Percentiles rank a stretch among this genome's conserved stretches.
Conservation (phyloP, 1,140 invertebrate species). For the Heliothis virescens region DNA sequence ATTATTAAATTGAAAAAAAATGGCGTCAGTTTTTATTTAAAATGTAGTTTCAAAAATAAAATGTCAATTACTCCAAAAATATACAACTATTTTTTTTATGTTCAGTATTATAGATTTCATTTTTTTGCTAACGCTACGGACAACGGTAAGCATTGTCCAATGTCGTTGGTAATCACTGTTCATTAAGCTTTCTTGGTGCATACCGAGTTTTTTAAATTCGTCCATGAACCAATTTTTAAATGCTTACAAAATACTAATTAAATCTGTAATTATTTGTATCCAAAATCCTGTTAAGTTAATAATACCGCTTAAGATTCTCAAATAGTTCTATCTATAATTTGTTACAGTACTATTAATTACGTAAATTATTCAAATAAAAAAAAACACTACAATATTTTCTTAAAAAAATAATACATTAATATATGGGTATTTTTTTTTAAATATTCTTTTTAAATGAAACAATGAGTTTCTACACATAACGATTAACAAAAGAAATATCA, state of each 20-base stretch:
- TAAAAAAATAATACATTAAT: too few relatives aligned
- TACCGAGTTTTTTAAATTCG: conserved; percentile 39
- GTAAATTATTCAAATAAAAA: too few relatives aligned
- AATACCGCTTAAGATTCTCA: background rate
- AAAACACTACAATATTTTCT: too few relatives aligned
- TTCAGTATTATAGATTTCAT: background rate
- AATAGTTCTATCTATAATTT: background rate
- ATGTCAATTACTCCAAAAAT: background rate
- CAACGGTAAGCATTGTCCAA: conserved; percentile 31
- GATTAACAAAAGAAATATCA: background rate
- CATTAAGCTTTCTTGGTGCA: conserved; percentile 37
- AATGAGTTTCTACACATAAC: too few relatives aligned
- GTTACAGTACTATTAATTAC: background rate
- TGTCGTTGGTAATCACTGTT: conserved; percentile 25
- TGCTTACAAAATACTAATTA: background rate
- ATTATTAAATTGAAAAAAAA: too few relatives aligned
- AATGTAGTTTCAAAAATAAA: too few relatives aligned
- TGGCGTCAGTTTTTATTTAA: too few relatives aligned
- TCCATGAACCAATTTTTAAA: conserved; percentile 24
- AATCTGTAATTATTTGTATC: background rate
- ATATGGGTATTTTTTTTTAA: too few relatives aligned
- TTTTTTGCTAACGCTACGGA: conserved; percentile 7
- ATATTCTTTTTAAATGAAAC: too few relatives aligned
- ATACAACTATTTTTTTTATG: background rate
- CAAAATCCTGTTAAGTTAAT: background rate